Percentiles rank a stretch among this genome's conserved stretches.
These are phyloP conservation scores for Dissostichus mawsoni DNA, from an alignment of 2,113 vertebrate genomes.

Conservation along the genomic window DNA sequence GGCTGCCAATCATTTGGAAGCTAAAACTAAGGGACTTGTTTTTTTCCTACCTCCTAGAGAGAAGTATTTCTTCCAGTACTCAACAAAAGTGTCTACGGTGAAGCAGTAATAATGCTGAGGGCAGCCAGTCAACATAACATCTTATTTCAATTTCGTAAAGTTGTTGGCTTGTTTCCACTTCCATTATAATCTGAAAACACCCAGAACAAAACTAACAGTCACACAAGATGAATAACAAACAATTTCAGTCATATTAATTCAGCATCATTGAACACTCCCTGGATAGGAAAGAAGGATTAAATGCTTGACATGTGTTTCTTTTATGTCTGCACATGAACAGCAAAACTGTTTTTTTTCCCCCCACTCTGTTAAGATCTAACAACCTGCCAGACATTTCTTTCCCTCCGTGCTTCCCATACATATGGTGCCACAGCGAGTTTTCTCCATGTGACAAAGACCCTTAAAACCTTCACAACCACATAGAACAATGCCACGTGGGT, in stretches of 20 bases:
- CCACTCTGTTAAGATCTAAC: slow-evolving; percentile 46
- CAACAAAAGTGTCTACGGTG: slow-evolving; percentile 5
- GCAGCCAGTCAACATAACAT: background rate
- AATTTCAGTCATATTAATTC: slow-evolving; percentile 57
- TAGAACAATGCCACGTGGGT: slow-evolving; percentile 72
- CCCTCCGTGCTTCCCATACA: slow-evolving; percentile 70
- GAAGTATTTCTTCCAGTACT: background rate
- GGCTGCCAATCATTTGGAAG: slow-evolving; percentile 61
- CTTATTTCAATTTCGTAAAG: background rate
- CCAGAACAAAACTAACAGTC: slow-evolving; percentile 37
- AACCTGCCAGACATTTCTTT: slow-evolving; percentile 57
- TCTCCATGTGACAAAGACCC: slow-evolving; percentile 54
- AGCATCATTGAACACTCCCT: slow-evolving; percentile 51
- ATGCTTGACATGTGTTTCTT: slow-evolving; percentile 64
- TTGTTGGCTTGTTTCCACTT: slow-evolving; percentile 16
- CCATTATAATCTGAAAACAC: slow-evolving; percentile 46
- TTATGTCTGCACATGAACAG: slow-evolving; percentile 47
- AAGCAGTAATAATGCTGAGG: background rate
- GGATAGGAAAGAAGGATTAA: slow-evolving; percentile 50
- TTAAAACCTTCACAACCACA: slow-evolving; percentile 49
- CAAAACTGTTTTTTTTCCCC: slow-evolving; percentile 25
- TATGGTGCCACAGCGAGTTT: slow-evolving; percentile 52
- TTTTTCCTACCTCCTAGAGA: slow-evolving; percentile 12
- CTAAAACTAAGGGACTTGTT: slow-evolving; percentile 36
- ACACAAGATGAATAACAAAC: slow-evolving; percentile 47